A percentile compares a stretch with the other conserved stretches of the same genome.
Conservation (phyloP, 2,797 vertebrate genomes). For the Eupleurogrammus muticus region DNA sequence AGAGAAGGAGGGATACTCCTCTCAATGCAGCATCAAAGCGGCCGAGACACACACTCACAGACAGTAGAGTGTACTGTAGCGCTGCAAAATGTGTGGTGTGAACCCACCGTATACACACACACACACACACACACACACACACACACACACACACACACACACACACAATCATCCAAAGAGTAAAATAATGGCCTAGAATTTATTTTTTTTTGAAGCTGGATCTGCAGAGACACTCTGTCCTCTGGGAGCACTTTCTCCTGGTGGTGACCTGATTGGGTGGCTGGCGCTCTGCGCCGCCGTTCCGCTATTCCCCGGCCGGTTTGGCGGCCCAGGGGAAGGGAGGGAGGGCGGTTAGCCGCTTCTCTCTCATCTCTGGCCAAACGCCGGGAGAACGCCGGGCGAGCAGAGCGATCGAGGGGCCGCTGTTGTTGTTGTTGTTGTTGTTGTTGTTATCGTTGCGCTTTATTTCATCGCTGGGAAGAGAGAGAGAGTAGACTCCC, state of each 20-base stretch:
- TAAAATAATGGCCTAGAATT: conserved; percentile 71
- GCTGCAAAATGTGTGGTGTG: conserved; percentile 21
- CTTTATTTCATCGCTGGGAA: conserved; percentile 65
- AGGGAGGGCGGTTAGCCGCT: conserved; percentile 65
- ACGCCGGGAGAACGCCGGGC: conserved; percentile 61
- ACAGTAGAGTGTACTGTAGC: conserved; percentile 31
- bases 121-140: conserved; percentile 40
- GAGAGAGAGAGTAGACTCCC: conserved; percentile 43
- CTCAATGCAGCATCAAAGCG: conserved; percentile 62
- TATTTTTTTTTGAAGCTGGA: conserved; percentile 51
- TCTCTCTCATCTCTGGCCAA: conserved; percentile 69
- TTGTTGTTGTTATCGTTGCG: conserved; percentile 59
- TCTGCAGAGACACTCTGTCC: conserved; percentile 60
- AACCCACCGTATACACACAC: conserved; percentile 9
- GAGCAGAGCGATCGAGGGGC: conserved; percentile 53
- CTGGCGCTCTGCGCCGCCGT: conserved; percentile 57
- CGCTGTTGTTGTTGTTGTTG: conserved; percentile 57
- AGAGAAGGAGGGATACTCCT: conserved; percentile 50
- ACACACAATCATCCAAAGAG: conserved; percentile 50
- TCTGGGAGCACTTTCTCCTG: conserved; percentile 76
- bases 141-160: conserved; percentile 38
- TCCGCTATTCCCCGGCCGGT: conserved; percentile 72
- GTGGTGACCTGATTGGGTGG: conserved; percentile 80
- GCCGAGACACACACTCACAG: conserved; percentile 35
- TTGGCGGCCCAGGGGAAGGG: conserved; percentile 62